Conservation (phyloP, 2,888 invertebrate species). For the Meghimatium bilineatum region DNA sequence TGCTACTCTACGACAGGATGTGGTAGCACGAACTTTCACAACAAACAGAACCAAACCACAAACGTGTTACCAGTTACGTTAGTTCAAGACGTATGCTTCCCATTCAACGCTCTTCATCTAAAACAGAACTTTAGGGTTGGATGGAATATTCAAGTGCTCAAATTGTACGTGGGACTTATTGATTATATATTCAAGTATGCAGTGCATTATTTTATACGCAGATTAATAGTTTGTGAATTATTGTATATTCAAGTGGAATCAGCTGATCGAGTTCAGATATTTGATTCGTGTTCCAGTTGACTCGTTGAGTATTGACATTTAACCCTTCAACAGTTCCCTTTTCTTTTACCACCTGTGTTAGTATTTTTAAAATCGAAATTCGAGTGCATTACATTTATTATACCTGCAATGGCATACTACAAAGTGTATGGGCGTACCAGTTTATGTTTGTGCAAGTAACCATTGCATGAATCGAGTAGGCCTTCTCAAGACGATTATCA, state of each 20-base stretch:
- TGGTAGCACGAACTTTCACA: slow-evolving; percentile 44
- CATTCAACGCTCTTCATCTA: background rate
- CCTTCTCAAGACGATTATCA: too few relatives aligned
- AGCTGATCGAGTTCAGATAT: background rate
- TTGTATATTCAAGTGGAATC: background rate
- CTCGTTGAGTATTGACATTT: too few relatives aligned
- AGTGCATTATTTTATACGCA: background rate
- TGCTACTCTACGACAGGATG: slow-evolving; percentile 43
- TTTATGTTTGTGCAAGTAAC: too few relatives aligned
- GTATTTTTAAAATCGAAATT: too few relatives aligned
- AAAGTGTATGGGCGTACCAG: too few relatives aligned
- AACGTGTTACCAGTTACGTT: too few relatives aligned
- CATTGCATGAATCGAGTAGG: too few relatives aligned
- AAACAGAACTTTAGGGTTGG: background rate
- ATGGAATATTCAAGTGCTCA: background rate
- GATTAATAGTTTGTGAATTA: background rate
- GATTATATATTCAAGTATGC: background rate
- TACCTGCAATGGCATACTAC: too few relatives aligned
- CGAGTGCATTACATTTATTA: too few relatives aligned
- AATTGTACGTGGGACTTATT: background rate
- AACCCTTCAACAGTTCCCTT: too few relatives aligned
- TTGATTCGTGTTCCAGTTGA: too few relatives aligned
- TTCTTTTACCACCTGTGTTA: too few relatives aligned
- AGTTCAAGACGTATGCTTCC: background rate
- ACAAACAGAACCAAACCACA: slow-evolving; percentile 25